Evolutionary conservation across 2,113 vertebrate genomes (phyloP), one percentile per base, ranked within the genome.

Genomic region (Colaptes auratus): DNA sequence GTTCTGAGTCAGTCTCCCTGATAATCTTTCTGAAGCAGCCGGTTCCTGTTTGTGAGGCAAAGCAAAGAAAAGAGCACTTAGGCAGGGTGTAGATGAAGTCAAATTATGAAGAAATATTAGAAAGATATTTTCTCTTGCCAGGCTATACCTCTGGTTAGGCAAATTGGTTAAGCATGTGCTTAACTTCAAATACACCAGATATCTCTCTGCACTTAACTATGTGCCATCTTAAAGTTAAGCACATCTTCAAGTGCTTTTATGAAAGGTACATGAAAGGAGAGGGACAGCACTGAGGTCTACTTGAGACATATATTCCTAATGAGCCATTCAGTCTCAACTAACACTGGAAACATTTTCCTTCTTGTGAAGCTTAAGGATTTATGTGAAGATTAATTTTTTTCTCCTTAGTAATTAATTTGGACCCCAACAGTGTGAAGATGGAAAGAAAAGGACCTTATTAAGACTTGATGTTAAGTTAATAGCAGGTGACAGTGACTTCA

Each of bases 381-480:
- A 97, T 97, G 96, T 96, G 95, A 92, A 97, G 96, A 91, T 97
- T 96, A 97, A 87, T 96, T 86, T 82, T 79, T 86, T 58, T 53
- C 10, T 65, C 36, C 36, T 92, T 93, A 95, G 97, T 97, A 98
- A 98, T 98, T 98, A 98, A 98, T 98, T 98, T 35, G 89, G 94
- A 97, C 97, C 97, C 97, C 98, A 98, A 95, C 97, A 93, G 97
- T 2, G 95, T 98, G 96, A 97, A 98, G 97, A 98, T 97, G 83
- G 98, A 97, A 97, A 97, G 97, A 96, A 97, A 97, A 96, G 96
- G 97, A 98, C 97, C 97, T 96, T 98, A 98, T 98, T 98, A 98
- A 98, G 97, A 96, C 96, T 97, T 97, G 97, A 98, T 98, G 98
- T 98, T 98, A 98, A 98, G 97, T 98, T 98, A 98, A 98, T 98